These are phyloP conservation scores for Acanthornis magna DNA, from an alignment of 2,797 vertebrate genomes.

Conservation along the genomic window DNA sequence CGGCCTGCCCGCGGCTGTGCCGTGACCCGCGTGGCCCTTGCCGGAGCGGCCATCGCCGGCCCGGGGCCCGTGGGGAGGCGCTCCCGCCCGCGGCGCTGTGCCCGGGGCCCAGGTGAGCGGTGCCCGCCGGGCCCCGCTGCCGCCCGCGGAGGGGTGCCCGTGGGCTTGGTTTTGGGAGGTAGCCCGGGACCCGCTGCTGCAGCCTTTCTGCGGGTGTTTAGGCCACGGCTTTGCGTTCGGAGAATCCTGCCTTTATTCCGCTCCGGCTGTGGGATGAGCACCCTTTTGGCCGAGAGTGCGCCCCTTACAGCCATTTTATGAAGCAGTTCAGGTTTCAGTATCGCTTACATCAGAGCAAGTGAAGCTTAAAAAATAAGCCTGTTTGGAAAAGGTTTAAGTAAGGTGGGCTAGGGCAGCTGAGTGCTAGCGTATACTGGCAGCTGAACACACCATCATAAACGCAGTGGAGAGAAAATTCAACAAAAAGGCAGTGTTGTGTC, in stretches of 20 bases:
- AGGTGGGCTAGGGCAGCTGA: neutral
- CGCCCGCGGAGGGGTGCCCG: neutral
- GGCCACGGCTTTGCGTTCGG: too few relatives aligned
- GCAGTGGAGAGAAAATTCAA: neutral
- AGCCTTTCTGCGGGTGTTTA: neutral
- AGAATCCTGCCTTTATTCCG: neutral
- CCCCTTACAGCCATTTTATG: neutral
- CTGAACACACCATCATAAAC: neutral
- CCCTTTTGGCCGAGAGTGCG: neutral
- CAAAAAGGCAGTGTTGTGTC: neutral
- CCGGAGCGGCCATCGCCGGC: neutral
- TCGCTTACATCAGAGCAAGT: neutral
- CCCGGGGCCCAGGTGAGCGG: neutral
- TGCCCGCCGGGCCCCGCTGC: neutral
- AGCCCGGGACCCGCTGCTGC: rapidly evolving
- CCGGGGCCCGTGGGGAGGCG: neutral
- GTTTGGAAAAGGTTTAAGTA: neutral
- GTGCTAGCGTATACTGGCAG: neutral
- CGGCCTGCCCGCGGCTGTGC: too few relatives aligned
- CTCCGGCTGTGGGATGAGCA: too few relatives aligned
- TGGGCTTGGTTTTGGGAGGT: too few relatives aligned
- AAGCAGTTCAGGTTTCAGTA: neutral
- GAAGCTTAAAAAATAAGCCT: neutral
- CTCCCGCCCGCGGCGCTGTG: neutral
- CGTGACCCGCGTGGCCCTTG: neutral